Conservation (phyloP, 1,140 invertebrate species). For the Drosophila kohkoa region DNA sequence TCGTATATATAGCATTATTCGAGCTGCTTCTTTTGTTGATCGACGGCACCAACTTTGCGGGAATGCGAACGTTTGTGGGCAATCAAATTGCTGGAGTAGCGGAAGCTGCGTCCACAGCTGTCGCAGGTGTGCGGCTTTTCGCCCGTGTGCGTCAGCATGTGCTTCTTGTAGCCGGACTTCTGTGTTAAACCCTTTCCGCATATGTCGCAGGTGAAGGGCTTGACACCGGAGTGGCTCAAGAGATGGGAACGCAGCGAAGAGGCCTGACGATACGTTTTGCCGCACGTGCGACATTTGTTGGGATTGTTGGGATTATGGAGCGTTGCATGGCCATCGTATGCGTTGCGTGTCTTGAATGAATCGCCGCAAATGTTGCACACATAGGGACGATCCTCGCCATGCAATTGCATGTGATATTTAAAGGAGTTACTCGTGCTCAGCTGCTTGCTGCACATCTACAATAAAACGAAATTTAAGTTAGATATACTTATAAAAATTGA, state of each 20-base stretch:
- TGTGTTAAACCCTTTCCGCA: constrained; percentile 76
- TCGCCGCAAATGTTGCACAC: constrained; percentile 60
- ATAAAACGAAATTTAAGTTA: no score
- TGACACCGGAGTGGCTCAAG: constrained; percentile 60
- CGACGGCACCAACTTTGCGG: constrained; percentile 86
- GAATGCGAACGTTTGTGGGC: constrained; percentile 87
- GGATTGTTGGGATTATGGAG: constrained; percentile 67
- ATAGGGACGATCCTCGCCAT: constrained; percentile 65
- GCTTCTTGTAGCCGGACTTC: constrained; percentile 74
- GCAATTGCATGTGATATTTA: constrained; percentile 82
- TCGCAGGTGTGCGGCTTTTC: constrained; percentile 69
- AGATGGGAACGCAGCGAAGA: constrained; percentile 65
- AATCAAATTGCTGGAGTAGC: constrained; percentile 74
- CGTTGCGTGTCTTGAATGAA: constrained; percentile 73
- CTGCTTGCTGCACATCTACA: constrained; percentile 66
- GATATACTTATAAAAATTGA: no score
- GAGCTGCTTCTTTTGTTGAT: constrained; percentile 28
- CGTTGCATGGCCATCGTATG: constrained; percentile 66
- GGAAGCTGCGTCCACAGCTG: constrained; percentile 55
- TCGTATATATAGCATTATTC: not conserved
- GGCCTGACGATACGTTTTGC: constrained; percentile 64
- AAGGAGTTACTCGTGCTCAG: constrained; percentile 70
- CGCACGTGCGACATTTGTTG: constrained; percentile 58
- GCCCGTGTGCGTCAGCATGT: constrained; percentile 74
- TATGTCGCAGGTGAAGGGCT: constrained; percentile 63